Base-by-base conservation (phyloP, 2,888 invertebrate genomes). In the Cerceris rybyensis region DNA sequence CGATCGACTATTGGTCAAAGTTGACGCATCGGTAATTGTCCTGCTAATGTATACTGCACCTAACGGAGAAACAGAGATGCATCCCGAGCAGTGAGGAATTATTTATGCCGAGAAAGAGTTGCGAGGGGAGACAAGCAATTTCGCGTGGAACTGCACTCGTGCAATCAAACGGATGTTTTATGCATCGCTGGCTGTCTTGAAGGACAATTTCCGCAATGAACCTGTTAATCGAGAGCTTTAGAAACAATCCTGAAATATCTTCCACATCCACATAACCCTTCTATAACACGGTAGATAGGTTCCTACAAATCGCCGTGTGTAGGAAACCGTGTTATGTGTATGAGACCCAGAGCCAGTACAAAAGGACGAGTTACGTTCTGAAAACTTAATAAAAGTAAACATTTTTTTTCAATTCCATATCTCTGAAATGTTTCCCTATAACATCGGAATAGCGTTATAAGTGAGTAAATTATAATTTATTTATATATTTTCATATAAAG, bases 11-110 rank as follows among this genome's bases (percentile, higher is more conserved):
- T 80, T 64, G 79, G 74, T 39, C 69, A 73, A 80, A 78, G 79
- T 80, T 80, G 74, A 78, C 55, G 78, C 74, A 80, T 80, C 67
- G 73, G 64, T 79, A 74, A 80, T 80, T 78, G 78, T 74, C 67
- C n/a, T 54, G 74, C 42, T 80, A 74, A 80, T 80, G 67, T 74
- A 80, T 80, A 70, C 79, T 58, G 70, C 70, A 68, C 59, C 16
- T 54, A 78, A 69, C 73, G 58, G 50, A n/a, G 61, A 57, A 57
- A 57, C 60, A 14, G 9, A n/a, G 55, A 16, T 68, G 55, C 55
- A 60, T 46, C 28, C 59, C 13, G 50, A 9, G 54, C 41, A 50
- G 41, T 43, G 60, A 16, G 16, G 68, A 72, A 78, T 79, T 79
- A 72, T 78, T 79, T 79, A 78, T 65, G 17, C 50, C 61, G 52